Evolutionary conservation across 2,888 invertebrate species (phyloP).

Genomic region (Eupithecia subumbrata): DNA sequence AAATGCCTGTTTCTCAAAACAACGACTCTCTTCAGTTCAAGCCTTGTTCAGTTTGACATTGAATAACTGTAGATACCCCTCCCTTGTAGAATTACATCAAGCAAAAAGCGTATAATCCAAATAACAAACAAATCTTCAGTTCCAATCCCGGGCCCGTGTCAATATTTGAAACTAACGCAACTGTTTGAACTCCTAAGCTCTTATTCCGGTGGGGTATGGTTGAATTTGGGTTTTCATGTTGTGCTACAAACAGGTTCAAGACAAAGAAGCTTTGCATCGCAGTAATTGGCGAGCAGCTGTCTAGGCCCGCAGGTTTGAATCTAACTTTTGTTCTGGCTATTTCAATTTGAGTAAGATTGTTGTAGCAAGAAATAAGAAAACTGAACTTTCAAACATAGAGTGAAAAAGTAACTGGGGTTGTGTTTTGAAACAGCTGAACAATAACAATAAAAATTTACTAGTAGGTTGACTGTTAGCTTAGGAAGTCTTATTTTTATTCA

Average conservation of each 20-base stretch:
- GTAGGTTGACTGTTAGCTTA: background rate
- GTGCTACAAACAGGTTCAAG: constrained; percentile 43
- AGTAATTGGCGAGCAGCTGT: constrained; percentile 61
- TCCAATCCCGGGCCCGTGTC: constrained; percentile 51
- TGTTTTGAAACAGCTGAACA: background rate
- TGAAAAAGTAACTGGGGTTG: background rate
- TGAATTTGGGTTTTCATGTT: constrained; percentile 14
- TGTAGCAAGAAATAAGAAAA: background rate
- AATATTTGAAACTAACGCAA: constrained; percentile 58
- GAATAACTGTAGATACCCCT: background rate
- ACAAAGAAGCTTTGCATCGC: constrained; percentile 56
- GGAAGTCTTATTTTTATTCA: background rate
- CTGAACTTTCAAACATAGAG: background rate
- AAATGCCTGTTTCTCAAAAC: background rate
- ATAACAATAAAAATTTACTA: background rate
- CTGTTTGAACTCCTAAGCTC: constrained; percentile 41
- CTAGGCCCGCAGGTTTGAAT: constrained; percentile 42
- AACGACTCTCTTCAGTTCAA: background rate
- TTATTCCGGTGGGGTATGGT: constrained; percentile 23
- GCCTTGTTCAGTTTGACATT: background rate
- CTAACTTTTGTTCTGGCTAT: constrained; percentile 23
- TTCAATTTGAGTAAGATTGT: constrained; percentile 4
- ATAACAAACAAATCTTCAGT: constrained; percentile 39
- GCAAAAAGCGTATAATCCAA: constrained; percentile 32
- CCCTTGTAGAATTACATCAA: constrained; percentile 14